A percentile compares a stretch with the other conserved stretches of the same genome.
Conservation (phyloP, 1,140 invertebrate genomes). For the Eubasilissa regina region DNA sequence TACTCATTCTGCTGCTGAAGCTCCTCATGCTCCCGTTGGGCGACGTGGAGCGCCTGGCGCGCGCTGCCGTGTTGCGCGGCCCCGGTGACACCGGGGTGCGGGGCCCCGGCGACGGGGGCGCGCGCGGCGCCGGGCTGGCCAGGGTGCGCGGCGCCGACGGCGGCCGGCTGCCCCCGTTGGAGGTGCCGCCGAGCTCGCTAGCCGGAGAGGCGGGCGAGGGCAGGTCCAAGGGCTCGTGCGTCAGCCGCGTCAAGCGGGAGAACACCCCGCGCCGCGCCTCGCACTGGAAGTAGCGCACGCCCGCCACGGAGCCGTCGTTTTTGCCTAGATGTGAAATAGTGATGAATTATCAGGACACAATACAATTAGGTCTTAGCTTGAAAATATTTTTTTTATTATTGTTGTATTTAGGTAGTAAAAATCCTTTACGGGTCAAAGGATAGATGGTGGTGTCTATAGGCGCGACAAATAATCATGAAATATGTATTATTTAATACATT, state of each 20-base stretch:
- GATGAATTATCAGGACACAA: not conserved
- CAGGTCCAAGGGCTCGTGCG: slow-evolving; percentile 77
- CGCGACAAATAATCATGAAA: too few species aligned
- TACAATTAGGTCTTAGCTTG: too few species aligned
- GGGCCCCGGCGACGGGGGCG: too few species aligned
- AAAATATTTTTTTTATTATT: too few species aligned
- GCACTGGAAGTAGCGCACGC: slow-evolving; percentile 94
- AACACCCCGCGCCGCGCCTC: slow-evolving; percentile 95
- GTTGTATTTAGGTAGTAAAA: too few species aligned
- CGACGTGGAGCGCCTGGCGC: slow-evolving; percentile 64
- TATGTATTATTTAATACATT: too few species aligned
- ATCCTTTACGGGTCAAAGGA: too few species aligned
- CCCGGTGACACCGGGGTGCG: slow-evolving; percentile 3
- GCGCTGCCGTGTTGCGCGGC: slow-evolving; percentile 59
- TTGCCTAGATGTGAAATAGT: slow-evolving; percentile 79
- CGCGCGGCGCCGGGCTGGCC: slow-evolving; percentile 58
- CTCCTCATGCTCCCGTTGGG: slow-evolving; percentile 70
- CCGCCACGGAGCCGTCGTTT: slow-evolving; percentile 97
- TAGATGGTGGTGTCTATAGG: too few species aligned
- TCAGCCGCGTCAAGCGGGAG: slow-evolving; percentile 91
- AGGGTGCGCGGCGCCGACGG: slow-evolving; percentile 65
- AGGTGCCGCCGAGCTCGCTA: slow-evolving; percentile 28
- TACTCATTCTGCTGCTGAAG: slow-evolving; percentile 72
- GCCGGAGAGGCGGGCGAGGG: slow-evolving; percentile 60
- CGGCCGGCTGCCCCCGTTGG: slow-evolving; percentile 39